A percentile compares a stretch with the other conserved stretches of the same genome.
These are phyloP conservation scores for Rhynchophorus ferrugineus DNA, from an alignment of 1,140 invertebrate genomes.

Conservation along the genomic window DNA sequence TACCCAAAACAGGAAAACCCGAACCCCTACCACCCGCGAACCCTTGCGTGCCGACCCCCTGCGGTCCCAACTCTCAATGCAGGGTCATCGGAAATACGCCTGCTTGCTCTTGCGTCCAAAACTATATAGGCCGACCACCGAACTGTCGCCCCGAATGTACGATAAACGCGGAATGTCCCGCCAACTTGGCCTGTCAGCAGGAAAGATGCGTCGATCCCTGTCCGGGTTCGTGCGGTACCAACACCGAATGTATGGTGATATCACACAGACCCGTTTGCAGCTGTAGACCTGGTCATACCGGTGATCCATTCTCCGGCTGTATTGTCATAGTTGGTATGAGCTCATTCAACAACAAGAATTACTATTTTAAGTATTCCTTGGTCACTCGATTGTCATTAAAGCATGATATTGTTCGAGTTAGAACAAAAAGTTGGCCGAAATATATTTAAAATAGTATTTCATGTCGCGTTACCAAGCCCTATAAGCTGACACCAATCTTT, in stretches of 20 bases:
- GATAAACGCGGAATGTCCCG: constrained; percentile 55
- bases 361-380: too few species aligned
- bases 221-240: constrained; percentile 50
- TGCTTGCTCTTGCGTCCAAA: constrained; percentile 52
- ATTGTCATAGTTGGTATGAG: constrained; percentile 41
- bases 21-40: constrained; percentile 41
- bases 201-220: constrained; percentile 58
- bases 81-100: constrained; percentile 50
- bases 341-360: not conserved
- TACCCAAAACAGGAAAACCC: constrained; percentile 22
- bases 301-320: constrained; percentile 54
- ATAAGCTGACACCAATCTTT: constrained; percentile 23
- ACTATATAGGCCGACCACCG: constrained; percentile 52
- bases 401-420: too few species aligned
- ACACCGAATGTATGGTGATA: constrained; percentile 52
- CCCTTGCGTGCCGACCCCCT: constrained; percentile 57
- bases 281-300: constrained; percentile 51
- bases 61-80: constrained; percentile 57
- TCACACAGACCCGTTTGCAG: constrained; percentile 55
- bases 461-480: too few species aligned
- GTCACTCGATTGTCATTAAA: too few species aligned
- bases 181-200: constrained; percentile 54
- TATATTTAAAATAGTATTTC: too few species aligned
- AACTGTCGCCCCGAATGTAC: constrained; percentile 61
- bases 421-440: too few species aligned